These are phyloP conservation scores for Mya arenaria DNA, from an alignment of 1,140 invertebrate genomes.

Conservation along the genomic window DNA sequence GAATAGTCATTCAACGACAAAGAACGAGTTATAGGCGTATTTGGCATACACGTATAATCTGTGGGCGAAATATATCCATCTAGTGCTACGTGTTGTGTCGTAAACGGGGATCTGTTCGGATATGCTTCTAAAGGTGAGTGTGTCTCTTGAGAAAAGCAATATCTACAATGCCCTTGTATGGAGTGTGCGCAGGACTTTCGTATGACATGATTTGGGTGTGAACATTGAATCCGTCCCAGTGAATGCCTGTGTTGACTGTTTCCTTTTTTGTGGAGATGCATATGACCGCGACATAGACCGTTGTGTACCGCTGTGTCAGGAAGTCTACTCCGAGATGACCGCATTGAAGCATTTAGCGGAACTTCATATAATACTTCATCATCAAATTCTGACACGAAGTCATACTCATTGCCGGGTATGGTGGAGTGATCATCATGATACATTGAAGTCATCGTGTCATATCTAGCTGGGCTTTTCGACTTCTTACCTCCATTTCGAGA, in stretches of 20 bases:
- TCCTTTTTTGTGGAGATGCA: constrained; percentile 9
- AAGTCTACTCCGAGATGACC: not conserved
- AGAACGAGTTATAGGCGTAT: too few relatives aligned
- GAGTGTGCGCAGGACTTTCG: constrained; percentile 25
- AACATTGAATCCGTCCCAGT: constrained; percentile 8
- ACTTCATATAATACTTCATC: constrained; percentile 47
- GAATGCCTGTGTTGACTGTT: constrained; percentile 14
- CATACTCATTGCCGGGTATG: constrained; percentile 70
- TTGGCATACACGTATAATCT: too few relatives aligned
- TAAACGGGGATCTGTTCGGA: not conserved
- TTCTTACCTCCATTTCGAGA: constrained; percentile 62
- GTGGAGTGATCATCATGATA: constrained; percentile 67
- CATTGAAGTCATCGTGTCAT: constrained; percentile 76
- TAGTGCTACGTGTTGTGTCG: not conserved
- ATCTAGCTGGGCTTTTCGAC: constrained; percentile 64
- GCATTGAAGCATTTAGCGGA: not conserved
- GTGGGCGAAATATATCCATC: not conserved
- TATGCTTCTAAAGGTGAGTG: constrained; percentile 27
- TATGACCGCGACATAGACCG: constrained; percentile 13
- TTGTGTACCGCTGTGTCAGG: not conserved
- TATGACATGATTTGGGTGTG: not conserved
- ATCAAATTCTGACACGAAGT: constrained; percentile 60
- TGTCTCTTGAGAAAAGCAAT: constrained; percentile 20
- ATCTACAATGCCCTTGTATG: constrained; percentile 25
- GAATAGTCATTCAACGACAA: too few relatives aligned